Evolutionary conservation across 2,797 vertebrate genomes (phyloP), one percentile per base, ranked within the genome.

Genomic region (Aeoliscus strigatus): DNA sequence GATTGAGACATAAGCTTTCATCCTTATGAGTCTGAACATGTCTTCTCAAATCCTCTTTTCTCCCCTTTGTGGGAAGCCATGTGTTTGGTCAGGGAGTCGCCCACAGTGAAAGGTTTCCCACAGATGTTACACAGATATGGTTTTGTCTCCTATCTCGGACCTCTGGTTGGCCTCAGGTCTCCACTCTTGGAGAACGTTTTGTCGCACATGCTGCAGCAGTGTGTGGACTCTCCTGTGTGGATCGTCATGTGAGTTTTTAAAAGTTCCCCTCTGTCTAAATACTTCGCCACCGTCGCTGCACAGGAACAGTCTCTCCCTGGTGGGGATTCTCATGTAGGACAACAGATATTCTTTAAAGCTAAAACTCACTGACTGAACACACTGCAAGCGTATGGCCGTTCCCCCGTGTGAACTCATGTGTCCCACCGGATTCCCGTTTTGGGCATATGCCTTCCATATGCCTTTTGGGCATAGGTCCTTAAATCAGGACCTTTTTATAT

Each of bases 231-330:
- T 0, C 69, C 73, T 0, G 66, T 10, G 34, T 76, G 70, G 16
- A 70, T 65, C 57, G 53, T 59, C 35, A 21, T 49, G 63, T 76
- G 73, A 0, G 60, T 67, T 2, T 59, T 67, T 51, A n/a, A 77
- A 36, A 0, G 60, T 56, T 0, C 63, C 51, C 30, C 53, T 33
- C 54, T 62, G 45, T 0, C 66, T 18, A 14, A 73, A 77, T 0
- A 48, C 63, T 36, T 73, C 68, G 9, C 63, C 66, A 13, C 70
- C 73, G 17, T 65, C 11, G 47, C 70, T 70, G 41, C 73, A 73
- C 0, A 54, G 60, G 0, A 70, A 60, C 1, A 65, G 70, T 9
- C 61, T 73, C 57, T 73, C 64, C 1, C 64, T 53, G n/a, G n/a
- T n/a, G n/a, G n/a, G n/a, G n/a, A n/a, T n/a, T n/a, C n/a, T n/a